Base-by-base conservation (phyloP, 2,888 invertebrate species). In the Myathropa florea region DNA sequence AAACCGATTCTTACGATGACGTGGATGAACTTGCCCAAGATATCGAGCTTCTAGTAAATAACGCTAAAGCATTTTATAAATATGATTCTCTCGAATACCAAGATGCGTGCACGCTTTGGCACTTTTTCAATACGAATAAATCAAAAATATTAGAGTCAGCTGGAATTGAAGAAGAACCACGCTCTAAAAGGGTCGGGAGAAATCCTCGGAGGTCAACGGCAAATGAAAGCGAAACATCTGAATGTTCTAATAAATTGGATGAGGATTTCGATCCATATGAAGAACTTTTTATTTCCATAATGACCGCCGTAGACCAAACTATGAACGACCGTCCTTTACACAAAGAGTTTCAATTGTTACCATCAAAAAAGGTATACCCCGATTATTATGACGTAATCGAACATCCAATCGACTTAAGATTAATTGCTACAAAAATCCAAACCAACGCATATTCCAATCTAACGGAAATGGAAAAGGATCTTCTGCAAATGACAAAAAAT, bases 31-130 rank as follows among this genome's bases (percentile, higher is more conserved):
- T 99, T 84, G 95, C 97, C 53, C 94, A 95, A 9, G 99, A 99
- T 92, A 95, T 99, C 89, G 97, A 98, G 90, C 94, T 98, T 39
- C 94, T 99, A 90, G 96, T 98, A 30, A 97, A 95, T 89, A 99
- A 99, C 93, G 98, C 99, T 0, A 98, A 98, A 92, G 96, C 97
- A 9, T 99, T 98, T 93, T 99, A 99, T 92, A 98, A 98, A 94
- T 94, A 95, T 18, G 96, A 95, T 68, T 95, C 96, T 0, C 94
- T 95, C 24, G 99, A 99, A 91, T 96, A 97, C 92, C 96, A 96
- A 92, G 98, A 99, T 93, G 98, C 99, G 0, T 94, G 94, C 88
- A 96, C 97, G 70, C 93, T 99, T 59, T 97, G 97, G 97, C 97
- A 97, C 77, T 94, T 98, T 60, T 98, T 97, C 91, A 93, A 95